These are phyloP conservation scores for Trissolcus japonicus DNA, from an alignment of 2,888 invertebrate genomes.

Conservation along the genomic window DNA sequence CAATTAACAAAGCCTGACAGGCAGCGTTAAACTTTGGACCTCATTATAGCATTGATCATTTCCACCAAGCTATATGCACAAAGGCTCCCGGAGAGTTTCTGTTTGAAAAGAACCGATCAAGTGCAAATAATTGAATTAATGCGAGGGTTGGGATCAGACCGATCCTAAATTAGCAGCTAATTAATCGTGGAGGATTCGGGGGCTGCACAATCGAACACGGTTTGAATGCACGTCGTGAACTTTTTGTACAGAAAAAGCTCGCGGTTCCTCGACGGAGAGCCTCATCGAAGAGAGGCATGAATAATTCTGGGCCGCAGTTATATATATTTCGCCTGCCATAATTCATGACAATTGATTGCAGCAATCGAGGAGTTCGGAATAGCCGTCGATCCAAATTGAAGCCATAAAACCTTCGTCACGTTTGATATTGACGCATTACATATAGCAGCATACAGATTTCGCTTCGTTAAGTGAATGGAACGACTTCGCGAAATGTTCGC, in stretches of 20 bases:
- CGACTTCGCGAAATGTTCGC: conserved; percentile 56
- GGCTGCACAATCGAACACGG: neutral
- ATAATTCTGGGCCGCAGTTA: conserved; percentile 7
- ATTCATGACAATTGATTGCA: conserved; percentile 42
- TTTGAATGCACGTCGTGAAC: no score
- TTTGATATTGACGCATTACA: conserved; percentile 56
- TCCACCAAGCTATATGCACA: conserved; percentile 10
- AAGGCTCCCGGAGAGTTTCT: conserved; percentile 34
- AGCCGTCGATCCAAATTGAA: conserved; percentile 45
- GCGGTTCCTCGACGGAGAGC: neutral
- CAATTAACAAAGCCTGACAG: conserved; percentile 47
- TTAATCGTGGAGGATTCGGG: conserved; percentile 17
- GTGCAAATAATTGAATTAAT: conserved; percentile 43
- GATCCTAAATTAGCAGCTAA: conserved; percentile 37
- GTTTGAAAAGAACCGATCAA: conserved; percentile 41
- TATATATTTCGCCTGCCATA: conserved; percentile 18
- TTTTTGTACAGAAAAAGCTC: neutral
- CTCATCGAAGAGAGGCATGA: conserved; percentile 1
- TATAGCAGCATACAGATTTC: conserved; percentile 52
- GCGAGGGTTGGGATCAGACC: conserved; percentile 20
- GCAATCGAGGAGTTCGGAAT: conserved; percentile 23
- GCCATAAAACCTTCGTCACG: conserved; percentile 56
- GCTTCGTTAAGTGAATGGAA: conserved; percentile 57
- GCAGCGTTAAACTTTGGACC: conserved; percentile 47
- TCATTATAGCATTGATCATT: conserved; percentile 29